These are phyloP conservation scores for Lemur catta DNA, from an alignment of 2,797 vertebrate species.

Conservation along the genomic window DNA sequence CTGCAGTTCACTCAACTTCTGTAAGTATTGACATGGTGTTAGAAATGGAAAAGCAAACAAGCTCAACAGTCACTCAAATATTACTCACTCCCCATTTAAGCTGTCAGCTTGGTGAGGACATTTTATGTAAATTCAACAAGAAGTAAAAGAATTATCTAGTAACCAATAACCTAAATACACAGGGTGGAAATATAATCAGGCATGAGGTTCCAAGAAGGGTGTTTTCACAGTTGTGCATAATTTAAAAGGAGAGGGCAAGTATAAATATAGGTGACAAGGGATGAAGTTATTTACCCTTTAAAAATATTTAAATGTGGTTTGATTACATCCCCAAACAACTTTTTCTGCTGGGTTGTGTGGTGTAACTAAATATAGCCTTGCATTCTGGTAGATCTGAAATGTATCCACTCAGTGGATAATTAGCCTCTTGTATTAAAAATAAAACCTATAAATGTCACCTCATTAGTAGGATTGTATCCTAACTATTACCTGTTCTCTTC, in stretches of 20 bases:
- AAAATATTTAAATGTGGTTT: constrained; percentile 76
- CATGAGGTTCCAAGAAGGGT: constrained; percentile 17
- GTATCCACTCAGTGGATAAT: constrained; percentile 53
- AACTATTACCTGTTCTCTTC: neutral
- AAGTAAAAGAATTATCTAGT: constrained; percentile 59
- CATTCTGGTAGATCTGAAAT: constrained; percentile 43
- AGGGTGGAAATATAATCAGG: constrained; percentile 45
- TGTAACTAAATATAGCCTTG: constrained; percentile 66
- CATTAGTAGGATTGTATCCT: constrained; percentile 46
- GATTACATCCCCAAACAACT: constrained; percentile 68
- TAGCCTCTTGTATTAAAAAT: constrained; percentile 74
- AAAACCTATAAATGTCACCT: constrained; percentile 68
- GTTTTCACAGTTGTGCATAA: constrained; percentile 63
- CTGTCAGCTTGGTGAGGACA: constrained; percentile 29
- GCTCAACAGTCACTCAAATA: neutral
- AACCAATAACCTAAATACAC: constrained; percentile 51
- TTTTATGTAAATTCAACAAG: constrained; percentile 57
- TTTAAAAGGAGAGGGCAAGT: constrained; percentile 60
- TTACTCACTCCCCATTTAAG: constrained; percentile 33
- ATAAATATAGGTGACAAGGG: constrained; percentile 67
- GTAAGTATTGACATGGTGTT: neutral
- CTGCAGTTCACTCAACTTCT: neutral
- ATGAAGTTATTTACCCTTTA: constrained; percentile 62
- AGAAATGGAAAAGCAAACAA: constrained; percentile 17
- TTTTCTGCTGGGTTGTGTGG: constrained; percentile 41